Conservation (phyloP, 2,113 vertebrate species). For the Peromyscus polionotus region DNA sequence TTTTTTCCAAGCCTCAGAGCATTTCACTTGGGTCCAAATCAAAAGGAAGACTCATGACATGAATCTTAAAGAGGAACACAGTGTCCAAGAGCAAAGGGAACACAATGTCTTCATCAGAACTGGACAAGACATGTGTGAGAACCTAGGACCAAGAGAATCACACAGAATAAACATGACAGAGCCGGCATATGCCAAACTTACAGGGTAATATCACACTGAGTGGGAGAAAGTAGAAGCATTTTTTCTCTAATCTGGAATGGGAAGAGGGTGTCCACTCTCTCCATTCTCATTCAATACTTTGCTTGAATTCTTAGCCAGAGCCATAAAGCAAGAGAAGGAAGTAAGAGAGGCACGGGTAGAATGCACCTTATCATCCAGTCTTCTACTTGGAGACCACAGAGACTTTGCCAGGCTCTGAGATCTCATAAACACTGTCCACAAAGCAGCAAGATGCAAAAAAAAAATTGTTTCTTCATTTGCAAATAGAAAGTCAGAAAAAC, state of each 20-base stretch:
- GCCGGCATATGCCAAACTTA: neutral
- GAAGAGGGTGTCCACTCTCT: no score
- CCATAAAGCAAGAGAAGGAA: neutral
- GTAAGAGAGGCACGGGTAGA: neutral
- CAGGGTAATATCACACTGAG: neutral
- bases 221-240: neutral
- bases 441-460: neutral
- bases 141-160: neutral
- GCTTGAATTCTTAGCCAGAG: neutral
- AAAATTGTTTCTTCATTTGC: neutral
- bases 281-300: neutral
- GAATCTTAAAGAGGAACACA: neutral
- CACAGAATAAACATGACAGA: no score
- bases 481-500: neutral
- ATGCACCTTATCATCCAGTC: neutral
- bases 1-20: neutral
- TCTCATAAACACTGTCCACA: neutral
- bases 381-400: neutral
- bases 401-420: neutral
- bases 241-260: no score
- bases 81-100: neutral
- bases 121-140: neutral
- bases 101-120: neutral
- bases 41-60: neutral
- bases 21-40: neutral